Conservation (phyloP, 1,140 invertebrate species). For the Drosophila paulistorum region DNA sequence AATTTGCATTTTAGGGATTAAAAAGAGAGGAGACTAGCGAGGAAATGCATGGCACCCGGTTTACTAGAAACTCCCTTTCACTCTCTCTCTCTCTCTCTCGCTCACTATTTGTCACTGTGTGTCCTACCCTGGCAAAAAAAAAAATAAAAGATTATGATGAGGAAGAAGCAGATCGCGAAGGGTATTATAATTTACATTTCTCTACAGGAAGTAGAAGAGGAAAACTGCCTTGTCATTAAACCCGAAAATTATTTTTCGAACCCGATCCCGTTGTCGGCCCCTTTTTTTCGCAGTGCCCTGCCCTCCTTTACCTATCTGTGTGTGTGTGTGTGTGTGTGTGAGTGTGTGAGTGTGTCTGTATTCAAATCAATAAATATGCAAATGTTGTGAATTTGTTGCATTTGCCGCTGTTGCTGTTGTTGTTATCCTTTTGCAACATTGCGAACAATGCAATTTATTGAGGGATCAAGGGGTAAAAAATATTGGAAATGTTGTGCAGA, state of each 20-base stretch:
- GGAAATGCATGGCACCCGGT: constrained; percentile 29
- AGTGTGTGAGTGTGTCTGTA: not conserved
- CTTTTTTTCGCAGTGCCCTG: not conserved
- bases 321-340: too few relatives aligned
- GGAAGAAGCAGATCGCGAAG: constrained; percentile 48
- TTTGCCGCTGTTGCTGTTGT: constrained; percentile 29
- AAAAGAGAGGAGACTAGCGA: constrained; percentile 17
- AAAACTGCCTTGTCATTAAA: constrained; percentile 63
- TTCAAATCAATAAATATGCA: constrained; percentile 78
- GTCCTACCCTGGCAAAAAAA: constrained; percentile 50
- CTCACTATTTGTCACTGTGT: constrained; percentile 12
- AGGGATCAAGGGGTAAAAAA: constrained; percentile 16
- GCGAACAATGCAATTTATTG: constrained; percentile 48
- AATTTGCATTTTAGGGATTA: constrained; percentile 39
- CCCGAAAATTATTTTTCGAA: constrained; percentile 11
- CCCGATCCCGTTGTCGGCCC: not conserved
- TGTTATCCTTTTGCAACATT: constrained; percentile 77
- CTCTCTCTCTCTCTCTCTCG: constrained; percentile 9
- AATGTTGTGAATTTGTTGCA: constrained; percentile 55
- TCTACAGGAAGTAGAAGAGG: constrained; percentile 26
- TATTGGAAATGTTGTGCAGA: not conserved
- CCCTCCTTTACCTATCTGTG: too few relatives aligned
- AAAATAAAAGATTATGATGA: constrained; percentile 71
- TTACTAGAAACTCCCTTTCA: not conserved
- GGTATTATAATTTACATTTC: constrained; percentile 70